These are phyloP conservation scores for Streptopelia turtur DNA, from an alignment of 2,797 vertebrate genomes.

Conservation along the genomic window DNA sequence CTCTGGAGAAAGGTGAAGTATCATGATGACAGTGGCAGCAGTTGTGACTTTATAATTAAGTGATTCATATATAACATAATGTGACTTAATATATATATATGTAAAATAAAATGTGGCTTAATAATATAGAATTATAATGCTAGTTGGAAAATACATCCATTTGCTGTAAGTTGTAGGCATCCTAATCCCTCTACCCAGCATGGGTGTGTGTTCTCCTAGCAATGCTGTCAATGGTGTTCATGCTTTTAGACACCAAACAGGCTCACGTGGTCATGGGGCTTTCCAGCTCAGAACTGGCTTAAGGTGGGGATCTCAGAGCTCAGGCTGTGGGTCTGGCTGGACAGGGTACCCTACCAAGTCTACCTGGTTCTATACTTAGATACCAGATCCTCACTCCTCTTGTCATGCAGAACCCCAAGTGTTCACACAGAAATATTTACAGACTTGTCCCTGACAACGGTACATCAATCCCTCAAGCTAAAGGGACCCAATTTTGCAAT, in stretches of 20 bases:
- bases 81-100: too few relatives aligned
- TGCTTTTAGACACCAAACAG: not conserved
- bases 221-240: accelerated
- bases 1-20: not conserved
- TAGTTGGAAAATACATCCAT: not conserved
- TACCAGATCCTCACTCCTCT: not conserved
- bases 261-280: not conserved
- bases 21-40: not conserved
- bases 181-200: not conserved
- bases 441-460: accelerated
- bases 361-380: not conserved
- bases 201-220: not conserved
- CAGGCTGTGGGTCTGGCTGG: not conserved
- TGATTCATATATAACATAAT: too few relatives aligned
- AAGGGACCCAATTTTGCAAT: not conserved
- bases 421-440: not conserved
- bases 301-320: not conserved
- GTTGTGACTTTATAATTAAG: not conserved
- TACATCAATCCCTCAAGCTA: not conserved
- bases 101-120: too few relatives aligned
- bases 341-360: not conserved
- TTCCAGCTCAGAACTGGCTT: not conserved
- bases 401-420: not conserved
- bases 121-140: not conserved
- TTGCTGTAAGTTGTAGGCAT: not conserved